Conservation (phyloP, 2,797 vertebrate genomes). For the Cyclopterus lumpus region DNA sequence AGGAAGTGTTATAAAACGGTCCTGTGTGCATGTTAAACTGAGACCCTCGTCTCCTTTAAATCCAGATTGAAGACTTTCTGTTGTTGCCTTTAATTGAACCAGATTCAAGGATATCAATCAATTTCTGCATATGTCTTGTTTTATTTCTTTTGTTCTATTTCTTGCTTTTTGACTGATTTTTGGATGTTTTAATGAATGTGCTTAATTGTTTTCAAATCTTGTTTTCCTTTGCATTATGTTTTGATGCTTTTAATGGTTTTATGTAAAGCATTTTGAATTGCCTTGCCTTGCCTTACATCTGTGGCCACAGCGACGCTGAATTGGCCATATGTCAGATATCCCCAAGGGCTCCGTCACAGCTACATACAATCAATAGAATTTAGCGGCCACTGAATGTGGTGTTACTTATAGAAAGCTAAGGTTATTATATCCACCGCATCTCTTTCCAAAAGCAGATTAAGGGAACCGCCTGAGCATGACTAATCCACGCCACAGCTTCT, state of each 20-base stretch:
- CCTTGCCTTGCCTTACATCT: slow-evolving; percentile 34
- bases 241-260: too few relatives aligned
- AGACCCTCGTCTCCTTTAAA: neutral
- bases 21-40: slow-evolving; percentile 46
- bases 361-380: slow-evolving; percentile 67
- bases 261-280: too few relatives aligned
- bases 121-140: too few relatives aligned
- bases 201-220: too few relatives aligned
- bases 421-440: slow-evolving; percentile 29
- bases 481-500: slow-evolving; percentile 41
- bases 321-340: slow-evolving; percentile 56
- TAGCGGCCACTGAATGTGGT: slow-evolving; percentile 28
- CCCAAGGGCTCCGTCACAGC: slow-evolving; percentile 47
- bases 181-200: too few relatives aligned
- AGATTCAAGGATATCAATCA: too few relatives aligned
- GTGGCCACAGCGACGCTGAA: slow-evolving; percentile 40
- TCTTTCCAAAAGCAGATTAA: slow-evolving; percentile 31
- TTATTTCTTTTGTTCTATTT: too few relatives aligned
- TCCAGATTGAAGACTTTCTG: too few relatives aligned
- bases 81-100: too few relatives aligned
- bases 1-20: slow-evolving; percentile 33
- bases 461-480: slow-evolving; percentile 50
- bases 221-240: too few relatives aligned
- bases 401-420: slow-evolving; percentile 39
- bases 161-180: too few relatives aligned